Conservation (phyloP, 2,113 vertebrate genomes). For the Hucho hucho region DNA sequence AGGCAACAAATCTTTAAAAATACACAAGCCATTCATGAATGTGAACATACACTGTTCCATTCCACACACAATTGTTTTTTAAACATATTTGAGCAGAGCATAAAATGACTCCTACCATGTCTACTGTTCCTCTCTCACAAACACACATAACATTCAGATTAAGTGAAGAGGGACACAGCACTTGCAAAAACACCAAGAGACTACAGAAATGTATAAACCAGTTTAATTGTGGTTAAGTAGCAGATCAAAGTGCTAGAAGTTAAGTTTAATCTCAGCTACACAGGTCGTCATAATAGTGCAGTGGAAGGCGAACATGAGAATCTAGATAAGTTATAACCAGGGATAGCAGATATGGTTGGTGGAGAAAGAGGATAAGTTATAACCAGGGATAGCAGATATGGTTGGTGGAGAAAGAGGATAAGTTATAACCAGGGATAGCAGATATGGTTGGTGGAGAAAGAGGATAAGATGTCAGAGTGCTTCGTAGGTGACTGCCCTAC, state of each 20-base stretch:
- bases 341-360: too few relatives aligned
- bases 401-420: too few relatives aligned
- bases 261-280: constrained; percentile 21
- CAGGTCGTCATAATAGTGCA: neutral
- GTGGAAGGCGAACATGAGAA: neutral
- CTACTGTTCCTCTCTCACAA: constrained; percentile 12
- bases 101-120: neutral
- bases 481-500: neutral
- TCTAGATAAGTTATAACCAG: neutral
- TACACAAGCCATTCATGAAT: constrained; percentile 42
- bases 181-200: too few relatives aligned
- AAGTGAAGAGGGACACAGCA: constrained; percentile 6
- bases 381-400: too few relatives aligned
- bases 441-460: neutral
- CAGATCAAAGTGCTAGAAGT: constrained; percentile 70
- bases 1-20: constrained; percentile 49
- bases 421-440: too few relatives aligned
- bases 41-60: too few relatives aligned
- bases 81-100: too few relatives aligned
- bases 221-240: constrained; percentile 39
- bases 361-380: too few relatives aligned
- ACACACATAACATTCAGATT: constrained; percentile 48
- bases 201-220: constrained; percentile 44
- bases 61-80: too few relatives aligned
- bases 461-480: too few relatives aligned